Evolutionary conservation across 92 coral and sea anemone species (phyloP).

Genomic region (Bergia puertoricense): DNA sequence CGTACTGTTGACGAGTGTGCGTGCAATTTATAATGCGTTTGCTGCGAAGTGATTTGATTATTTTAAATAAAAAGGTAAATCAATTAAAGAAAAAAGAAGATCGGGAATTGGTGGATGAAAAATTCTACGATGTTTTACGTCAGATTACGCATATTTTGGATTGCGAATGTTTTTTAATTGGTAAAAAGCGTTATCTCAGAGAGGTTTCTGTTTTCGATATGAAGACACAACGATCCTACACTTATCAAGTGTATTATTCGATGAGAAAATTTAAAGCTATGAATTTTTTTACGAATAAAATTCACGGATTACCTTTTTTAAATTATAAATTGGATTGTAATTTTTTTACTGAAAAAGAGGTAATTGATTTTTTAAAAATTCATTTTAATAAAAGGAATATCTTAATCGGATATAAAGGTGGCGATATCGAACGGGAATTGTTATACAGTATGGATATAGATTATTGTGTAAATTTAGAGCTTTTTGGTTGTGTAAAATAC

Average conservation of each 20-base stretch:
- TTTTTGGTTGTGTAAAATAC: not conserved
- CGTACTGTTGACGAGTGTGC: not conserved
- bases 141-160: not conserved
- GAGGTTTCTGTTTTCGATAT: not conserved
- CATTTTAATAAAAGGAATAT: not conserved
- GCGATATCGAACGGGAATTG: not conserved
- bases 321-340: conserved; percentile 1
- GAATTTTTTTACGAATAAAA: no score
- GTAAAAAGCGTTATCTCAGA: not conserved
- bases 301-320: not conserved
- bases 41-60: conserved; percentile 7
- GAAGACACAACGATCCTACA: not conserved
- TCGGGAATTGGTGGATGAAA: not conserved
- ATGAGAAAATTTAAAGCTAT: not conserved
- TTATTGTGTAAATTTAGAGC: not conserved
- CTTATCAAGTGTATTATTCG: conserved; percentile 1
- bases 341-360: not conserved
- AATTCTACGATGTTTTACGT: not conserved
- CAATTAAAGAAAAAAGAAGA: not conserved
- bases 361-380: not conserved
- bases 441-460: not conserved
- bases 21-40: not conserved
- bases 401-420: not conserved
- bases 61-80: conserved; percentile 1
- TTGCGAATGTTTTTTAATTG: conserved; percentile 6